phyloP scores from a whole-genome alignment of 2,888 invertebrate genomes.

The Cheilosia grossa region DNA sequence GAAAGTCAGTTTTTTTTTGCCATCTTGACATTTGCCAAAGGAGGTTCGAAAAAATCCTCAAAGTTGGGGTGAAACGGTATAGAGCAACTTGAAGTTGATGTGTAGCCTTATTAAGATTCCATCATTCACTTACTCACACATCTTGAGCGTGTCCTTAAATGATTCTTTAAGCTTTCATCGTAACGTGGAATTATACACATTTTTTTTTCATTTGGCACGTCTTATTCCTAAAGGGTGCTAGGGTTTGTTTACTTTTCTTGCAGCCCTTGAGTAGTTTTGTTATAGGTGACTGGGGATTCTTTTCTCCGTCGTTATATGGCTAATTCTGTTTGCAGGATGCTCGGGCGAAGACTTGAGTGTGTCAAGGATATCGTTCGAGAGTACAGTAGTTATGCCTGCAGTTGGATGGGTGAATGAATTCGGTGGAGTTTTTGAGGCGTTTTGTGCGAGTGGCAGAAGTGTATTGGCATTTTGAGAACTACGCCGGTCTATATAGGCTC shows the following conservation, averaged over 20 bases:
- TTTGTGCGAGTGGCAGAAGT: neutral
- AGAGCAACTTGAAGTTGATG: conserved; percentile 34
- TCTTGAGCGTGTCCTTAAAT: conserved; percentile 63
- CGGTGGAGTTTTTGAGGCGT: neutral
- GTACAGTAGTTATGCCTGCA: conserved; percentile 58
- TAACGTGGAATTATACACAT: conserved; percentile 39
- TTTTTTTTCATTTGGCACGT: neutral
- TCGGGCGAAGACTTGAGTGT: conserved; percentile 49
- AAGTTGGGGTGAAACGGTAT: conserved; percentile 32
- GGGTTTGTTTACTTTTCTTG: conserved; percentile 39
- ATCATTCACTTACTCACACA: conserved; percentile 58
- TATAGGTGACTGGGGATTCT: neutral
- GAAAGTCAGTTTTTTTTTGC: conserved; percentile 45
- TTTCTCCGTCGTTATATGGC: conserved; percentile 5
- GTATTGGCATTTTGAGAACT: no score
- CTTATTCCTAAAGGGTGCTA: conserved; percentile 12
- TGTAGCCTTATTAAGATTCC: conserved; percentile 59
- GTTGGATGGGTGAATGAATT: conserved; percentile 67
- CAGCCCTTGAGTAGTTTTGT: conserved; percentile 32
- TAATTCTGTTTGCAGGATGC: conserved; percentile 63
- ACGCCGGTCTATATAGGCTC: no score
- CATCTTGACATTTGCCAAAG: conserved; percentile 40
- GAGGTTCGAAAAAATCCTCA: neutral
- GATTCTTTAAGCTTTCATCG: conserved; percentile 52
- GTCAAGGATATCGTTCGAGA: conserved; percentile 64